These are phyloP conservation scores for Aromia moschata DNA, from an alignment of 2,888 invertebrate species.

Conservation along the genomic window DNA sequence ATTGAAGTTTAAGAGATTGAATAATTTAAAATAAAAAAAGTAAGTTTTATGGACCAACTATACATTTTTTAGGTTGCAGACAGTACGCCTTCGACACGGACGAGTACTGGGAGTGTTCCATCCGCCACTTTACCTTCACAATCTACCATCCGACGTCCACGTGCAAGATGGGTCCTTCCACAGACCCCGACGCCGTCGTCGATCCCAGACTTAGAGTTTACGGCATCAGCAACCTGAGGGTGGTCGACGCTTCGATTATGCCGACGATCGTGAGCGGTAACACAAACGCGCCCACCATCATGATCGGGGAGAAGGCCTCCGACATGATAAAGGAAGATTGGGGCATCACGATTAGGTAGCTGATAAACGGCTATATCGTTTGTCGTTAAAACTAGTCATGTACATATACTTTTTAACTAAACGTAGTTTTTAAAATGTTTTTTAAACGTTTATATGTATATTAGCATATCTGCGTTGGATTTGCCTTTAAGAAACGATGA, in stretches of 20 bases:
- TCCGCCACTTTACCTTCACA: constrained; percentile 81
- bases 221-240: constrained; percentile 79
- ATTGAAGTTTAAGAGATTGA: no score
- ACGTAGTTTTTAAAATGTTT: no score
- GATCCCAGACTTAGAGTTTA: constrained; percentile 81
- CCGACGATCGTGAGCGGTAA: constrained; percentile 89
- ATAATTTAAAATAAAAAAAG: no score
- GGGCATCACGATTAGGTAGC: constrained; percentile 56
- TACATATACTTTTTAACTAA: no score
- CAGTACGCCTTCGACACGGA: constrained; percentile 77
- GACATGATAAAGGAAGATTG: constrained; percentile 91
- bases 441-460: no score
- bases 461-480: no score
- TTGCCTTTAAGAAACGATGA: no score
- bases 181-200: constrained; percentile 81
- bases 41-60: no score
- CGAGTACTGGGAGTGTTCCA: constrained; percentile 87
- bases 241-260: constrained; percentile 89
- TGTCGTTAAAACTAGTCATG: no score
- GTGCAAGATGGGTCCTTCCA: constrained; percentile 85
- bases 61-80: constrained; percentile 86
- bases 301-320: constrained; percentile 90
- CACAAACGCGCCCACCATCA: constrained; percentile 88
- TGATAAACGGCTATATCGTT: no score
- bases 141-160: constrained; percentile 89